phyloP scores from a whole-genome alignment of 2,797 vertebrate genomes.

The Pachyuromys duprasi region DNA sequence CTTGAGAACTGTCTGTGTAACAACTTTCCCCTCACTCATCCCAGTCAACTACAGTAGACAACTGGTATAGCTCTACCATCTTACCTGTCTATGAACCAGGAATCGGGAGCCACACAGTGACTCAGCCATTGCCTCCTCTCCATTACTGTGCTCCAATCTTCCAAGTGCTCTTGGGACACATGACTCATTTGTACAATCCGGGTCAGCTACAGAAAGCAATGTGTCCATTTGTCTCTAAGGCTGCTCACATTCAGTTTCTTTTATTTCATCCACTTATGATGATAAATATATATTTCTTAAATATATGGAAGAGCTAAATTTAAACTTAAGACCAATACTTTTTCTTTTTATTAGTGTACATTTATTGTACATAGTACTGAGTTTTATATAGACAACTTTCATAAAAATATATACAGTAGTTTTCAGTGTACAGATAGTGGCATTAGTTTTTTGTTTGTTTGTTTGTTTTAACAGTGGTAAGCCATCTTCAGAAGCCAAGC shows the following conservation, averaged over 20 bases:
- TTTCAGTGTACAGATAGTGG: conserved; percentile 14
- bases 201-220: background rate
- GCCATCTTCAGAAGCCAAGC: conserved; percentile 4
- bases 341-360: conserved; percentile 22
- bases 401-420: background rate
- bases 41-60: conserved; percentile 21
- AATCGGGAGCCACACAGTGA: background rate
- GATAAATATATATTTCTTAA: conserved; percentile 46
- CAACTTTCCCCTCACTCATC: background rate
- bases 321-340: background rate
- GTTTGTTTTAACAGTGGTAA: background rate
- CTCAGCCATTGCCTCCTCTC: background rate
- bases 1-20: background rate
- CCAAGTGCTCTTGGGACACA: background rate
- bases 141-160: conserved; percentile 20
- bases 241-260: conserved; percentile 45
- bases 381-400: background rate
- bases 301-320: conserved; percentile 38
- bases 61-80: background rate
- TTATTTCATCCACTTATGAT: conserved; percentile 25
- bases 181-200: conserved; percentile 46
- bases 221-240: conserved; percentile 40
- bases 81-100: conserved; percentile 9
- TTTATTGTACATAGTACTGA: background rate
- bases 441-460: background rate